These are phyloP conservation scores for Tiliacea citrago DNA, from an alignment of 2,888 invertebrate species.

Conservation along the genomic window DNA sequence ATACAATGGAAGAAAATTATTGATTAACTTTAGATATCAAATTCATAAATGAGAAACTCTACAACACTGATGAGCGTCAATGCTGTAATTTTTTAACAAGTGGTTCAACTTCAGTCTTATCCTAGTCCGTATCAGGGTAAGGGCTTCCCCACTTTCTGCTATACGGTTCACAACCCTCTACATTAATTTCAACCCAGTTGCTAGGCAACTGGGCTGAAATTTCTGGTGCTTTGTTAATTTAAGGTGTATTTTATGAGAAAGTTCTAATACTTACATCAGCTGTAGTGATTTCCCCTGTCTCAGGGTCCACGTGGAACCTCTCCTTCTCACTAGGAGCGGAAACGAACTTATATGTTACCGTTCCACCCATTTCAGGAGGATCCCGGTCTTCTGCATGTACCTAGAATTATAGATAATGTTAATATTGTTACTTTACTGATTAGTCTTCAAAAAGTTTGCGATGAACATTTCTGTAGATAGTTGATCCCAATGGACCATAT, in stretches of 20 bases:
- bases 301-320: slow-evolving; percentile 95
- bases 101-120: not conserved
- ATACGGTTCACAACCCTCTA: not conserved
- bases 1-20: not conserved
- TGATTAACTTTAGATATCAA: not conserved
- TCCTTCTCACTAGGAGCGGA: slow-evolving; percentile 93
- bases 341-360: slow-evolving; percentile 96
- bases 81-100: not conserved
- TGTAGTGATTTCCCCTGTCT: slow-evolving; percentile 94
- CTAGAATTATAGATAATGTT: slow-evolving; percentile 50
- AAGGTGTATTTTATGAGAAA: not conserved
- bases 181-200: not conserved
- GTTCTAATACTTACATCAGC: slow-evolving; percentile 89
- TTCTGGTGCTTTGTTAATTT: not conserved
- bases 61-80: not conserved
- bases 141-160: not conserved
- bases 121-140: not conserved
- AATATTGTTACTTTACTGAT: not conserved
- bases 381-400: slow-evolving; percentile 94
- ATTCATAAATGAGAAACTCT: not conserved
- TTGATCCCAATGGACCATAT: not conserved
- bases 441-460: not conserved
- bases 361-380: slow-evolving; percentile 94
- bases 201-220: too few species aligned
- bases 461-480: not conserved